Percentiles rank a stretch among this genome's conserved stretches.
These are phyloP conservation scores for Melanchra persicariae DNA, from an alignment of 2,888 invertebrate genomes.

Conservation along the genomic window DNA sequence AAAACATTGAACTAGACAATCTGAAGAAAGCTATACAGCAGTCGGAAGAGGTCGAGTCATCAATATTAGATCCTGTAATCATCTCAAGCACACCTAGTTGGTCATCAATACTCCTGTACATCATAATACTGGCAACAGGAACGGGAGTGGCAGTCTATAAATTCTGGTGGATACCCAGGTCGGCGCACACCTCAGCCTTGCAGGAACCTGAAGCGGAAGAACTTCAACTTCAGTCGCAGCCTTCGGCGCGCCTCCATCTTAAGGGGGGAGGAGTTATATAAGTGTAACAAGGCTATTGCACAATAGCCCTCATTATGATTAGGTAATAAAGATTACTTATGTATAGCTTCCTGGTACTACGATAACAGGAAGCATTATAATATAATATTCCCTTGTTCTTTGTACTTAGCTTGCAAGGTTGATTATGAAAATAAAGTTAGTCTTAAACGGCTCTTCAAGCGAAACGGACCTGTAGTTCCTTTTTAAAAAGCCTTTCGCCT, in stretches of 20 bases:
- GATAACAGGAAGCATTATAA: slow-evolving; percentile 2
- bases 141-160: not conserved
- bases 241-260: too few species aligned
- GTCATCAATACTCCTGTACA: too few species aligned
- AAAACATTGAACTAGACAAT: not conserved
- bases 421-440: too few species aligned
- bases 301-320: not conserved
- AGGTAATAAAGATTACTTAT: not conserved
- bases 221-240: slow-evolving; percentile 13
- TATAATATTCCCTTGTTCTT: too few species aligned
- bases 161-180: slow-evolving; percentile 15
- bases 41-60: not conserved
- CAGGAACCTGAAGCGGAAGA: slow-evolving; percentile 11
- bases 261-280: slow-evolving; percentile 27
- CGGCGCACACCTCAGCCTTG: slow-evolving; percentile 1
- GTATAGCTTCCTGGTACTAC: not conserved
- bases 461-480: too few species aligned
- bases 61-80: not conserved
- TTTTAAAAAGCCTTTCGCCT: slow-evolving; percentile 15
- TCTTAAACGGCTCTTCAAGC: too few species aligned
- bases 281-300: not conserved
- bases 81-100: slow-evolving; percentile 13
- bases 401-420: too few species aligned
- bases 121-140: not conserved
- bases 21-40: not conserved